A percentile compares a stretch with the other conserved stretches of the same genome.
These are phyloP conservation scores for Apodemus sylvaticus DNA, from an alignment of 2,113 vertebrate genomes.

Conservation along the genomic window DNA sequence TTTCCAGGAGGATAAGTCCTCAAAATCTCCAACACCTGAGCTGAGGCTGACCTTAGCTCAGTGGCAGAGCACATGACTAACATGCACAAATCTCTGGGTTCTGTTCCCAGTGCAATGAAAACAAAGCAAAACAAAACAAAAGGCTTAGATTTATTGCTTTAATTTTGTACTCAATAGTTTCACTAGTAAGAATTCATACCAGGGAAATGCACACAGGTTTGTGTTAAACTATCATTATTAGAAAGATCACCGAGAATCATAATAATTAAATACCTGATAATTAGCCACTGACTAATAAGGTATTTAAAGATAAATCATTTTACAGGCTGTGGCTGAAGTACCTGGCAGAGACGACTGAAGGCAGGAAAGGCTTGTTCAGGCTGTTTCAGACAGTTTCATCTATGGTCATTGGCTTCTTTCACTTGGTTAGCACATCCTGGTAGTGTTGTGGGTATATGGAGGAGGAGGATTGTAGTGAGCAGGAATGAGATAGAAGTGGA, in stretches of 20 bases:
- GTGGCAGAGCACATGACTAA: background rate
- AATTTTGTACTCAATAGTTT: conserved; percentile 13
- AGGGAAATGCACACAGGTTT: background rate
- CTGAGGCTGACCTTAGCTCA: background rate
- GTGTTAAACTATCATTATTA: background rate
- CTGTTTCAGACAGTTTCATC: background rate
- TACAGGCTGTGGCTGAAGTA: background rate
- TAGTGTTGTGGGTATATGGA: too few species aligned
- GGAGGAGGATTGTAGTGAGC: background rate
- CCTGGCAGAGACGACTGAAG: background rate
- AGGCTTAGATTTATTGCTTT: background rate
- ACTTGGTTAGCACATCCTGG: background rate
- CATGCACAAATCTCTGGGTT: background rate
- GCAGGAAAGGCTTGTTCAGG: background rate
- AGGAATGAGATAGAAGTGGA: background rate
- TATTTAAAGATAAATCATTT: background rate
- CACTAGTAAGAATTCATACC: background rate
- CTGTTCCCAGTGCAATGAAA: background rate
- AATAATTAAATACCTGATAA: background rate
- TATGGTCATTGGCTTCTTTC: background rate
- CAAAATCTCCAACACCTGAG: background rate
- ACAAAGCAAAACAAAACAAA: background rate
- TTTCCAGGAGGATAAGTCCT: background rate
- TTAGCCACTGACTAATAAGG: background rate
- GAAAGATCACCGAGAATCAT: conserved; percentile 3